These are phyloP conservation scores for Ptychadena robeensis DNA, from an alignment of 2,797 vertebrate species.

Conservation along the genomic window DNA sequence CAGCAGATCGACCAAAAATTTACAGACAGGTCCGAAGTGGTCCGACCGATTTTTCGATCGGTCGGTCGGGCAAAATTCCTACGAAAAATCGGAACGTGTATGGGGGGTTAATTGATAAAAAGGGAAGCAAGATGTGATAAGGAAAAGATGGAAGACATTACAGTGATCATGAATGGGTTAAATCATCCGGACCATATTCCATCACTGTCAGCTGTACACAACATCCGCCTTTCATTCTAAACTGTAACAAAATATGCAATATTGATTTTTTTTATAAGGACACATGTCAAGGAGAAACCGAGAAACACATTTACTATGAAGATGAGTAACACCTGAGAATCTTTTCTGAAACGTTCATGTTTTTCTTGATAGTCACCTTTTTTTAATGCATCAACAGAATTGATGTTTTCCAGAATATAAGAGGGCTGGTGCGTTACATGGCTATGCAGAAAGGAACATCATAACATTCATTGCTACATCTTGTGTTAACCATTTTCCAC, in stretches of 20 bases:
- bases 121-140: too few species aligned
- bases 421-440: neutral
- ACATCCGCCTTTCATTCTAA: neutral
- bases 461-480: neutral
- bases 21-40: too few species aligned
- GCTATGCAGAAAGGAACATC: neutral
- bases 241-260: conserved; percentile 5
- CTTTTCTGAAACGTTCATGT: neutral
- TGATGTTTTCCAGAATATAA: neutral
- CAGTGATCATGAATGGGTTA: neutral
- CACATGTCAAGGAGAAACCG: conserved; percentile 4
- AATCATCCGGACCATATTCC: neutral
- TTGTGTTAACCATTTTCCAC: neutral
- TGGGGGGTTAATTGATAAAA: too few species aligned
- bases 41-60: too few species aligned
- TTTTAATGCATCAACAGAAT: neutral
- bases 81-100: too few species aligned
- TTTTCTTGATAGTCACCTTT: neutral
- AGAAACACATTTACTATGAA: neutral
- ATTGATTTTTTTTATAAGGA: neutral
- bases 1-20: too few species aligned
- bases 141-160: too few species aligned
- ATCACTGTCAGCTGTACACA: neutral
- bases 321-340: neutral
- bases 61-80: too few species aligned